A percentile compares a stretch with the other conserved stretches of the same genome.
These are phyloP conservation scores for Nemopilema nomurai DNA, from an alignment of 30 jellyfish, hydroid and myxozoan genomes.

Conservation along the genomic window DNA sequence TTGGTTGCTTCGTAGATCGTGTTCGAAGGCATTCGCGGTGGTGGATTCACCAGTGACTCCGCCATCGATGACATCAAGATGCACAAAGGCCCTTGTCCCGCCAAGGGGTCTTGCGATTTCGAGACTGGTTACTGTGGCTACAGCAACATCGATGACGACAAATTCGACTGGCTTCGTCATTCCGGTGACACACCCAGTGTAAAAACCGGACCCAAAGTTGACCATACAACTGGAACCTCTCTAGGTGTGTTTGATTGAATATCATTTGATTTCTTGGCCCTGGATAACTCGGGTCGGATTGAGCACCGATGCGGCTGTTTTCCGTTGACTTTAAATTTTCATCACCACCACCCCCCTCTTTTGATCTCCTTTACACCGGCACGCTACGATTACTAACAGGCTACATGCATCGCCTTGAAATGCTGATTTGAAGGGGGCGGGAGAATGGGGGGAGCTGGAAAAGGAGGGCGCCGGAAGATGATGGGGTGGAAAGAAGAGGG, in stretches of 20 bases:
- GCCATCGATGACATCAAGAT: slow-evolving; percentile 90
- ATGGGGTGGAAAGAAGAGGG: no score
- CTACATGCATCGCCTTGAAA: no score
- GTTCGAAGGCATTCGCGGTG: slow-evolving; percentile 94
- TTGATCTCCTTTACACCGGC: no score
- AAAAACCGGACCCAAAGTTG: slow-evolving; percentile 89
- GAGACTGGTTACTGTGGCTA: slow-evolving; percentile 84
- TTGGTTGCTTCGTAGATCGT: no score
- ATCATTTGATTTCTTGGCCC: not conserved
- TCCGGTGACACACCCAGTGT: slow-evolving; percentile 92
- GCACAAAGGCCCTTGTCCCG: slow-evolving; percentile 84
- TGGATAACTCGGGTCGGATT: no score
- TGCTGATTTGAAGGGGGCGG: no score
- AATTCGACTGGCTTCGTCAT: slow-evolving; percentile 91
- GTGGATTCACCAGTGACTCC: slow-evolving; percentile 80
- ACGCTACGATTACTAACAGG: no score
- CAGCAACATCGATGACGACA: slow-evolving; percentile 63
- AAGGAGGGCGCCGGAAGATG: no score
- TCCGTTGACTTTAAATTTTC: no score
- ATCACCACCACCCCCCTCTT: no score
- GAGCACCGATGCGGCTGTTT: no score
- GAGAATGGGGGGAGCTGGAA: no score
- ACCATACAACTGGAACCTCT: slow-evolving; percentile 86
- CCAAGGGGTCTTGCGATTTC: slow-evolving; percentile 93
- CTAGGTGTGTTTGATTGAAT: slow-evolving; percentile 44